phyloP scores from a whole-genome alignment of 2,888 invertebrate species.

The Spodoptera picta region DNA sequence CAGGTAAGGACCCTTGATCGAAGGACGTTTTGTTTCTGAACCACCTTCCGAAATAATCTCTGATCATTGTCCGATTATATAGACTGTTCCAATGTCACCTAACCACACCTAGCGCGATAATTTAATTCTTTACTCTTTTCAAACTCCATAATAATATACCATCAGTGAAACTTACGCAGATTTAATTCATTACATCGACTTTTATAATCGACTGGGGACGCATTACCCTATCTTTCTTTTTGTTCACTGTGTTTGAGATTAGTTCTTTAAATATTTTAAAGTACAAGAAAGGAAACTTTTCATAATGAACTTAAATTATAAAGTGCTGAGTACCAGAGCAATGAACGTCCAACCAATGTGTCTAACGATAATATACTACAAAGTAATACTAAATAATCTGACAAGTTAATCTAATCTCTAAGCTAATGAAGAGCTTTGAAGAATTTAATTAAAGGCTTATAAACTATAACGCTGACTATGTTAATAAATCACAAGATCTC shows the following conservation, averaged over 20 bases:
- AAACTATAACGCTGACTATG: conserved; percentile 13
- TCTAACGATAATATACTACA: conserved; percentile 1
- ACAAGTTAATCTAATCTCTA: background rate
- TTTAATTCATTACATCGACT: conserved; percentile 56
- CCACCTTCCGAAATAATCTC: background rate
- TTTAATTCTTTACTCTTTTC: conserved; percentile 1
- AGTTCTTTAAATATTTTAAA: conserved; percentile 13
- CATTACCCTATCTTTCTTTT: conserved; percentile 45
- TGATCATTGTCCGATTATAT: background rate
- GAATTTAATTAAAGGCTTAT: conserved; percentile 5
- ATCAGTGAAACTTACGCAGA: conserved; percentile 54
- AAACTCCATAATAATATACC: conserved; percentile 20
- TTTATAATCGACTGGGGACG: conserved; percentile 57
- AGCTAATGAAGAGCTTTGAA: conserved; percentile 16
- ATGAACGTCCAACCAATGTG: conserved; percentile 10
- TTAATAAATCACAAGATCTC: conserved; percentile 22
- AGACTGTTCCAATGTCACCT: background rate
- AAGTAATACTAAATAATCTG: conserved; percentile 1
- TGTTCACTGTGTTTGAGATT: conserved; percentile 20
- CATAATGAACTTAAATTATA: conserved; percentile 2
- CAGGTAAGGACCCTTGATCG: conserved; percentile 52
- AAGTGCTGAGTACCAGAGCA: conserved; percentile 1
- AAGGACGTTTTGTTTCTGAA: conserved; percentile 15
- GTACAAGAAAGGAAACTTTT: too few relatives aligned
- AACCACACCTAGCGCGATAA: background rate